Percentiles rank a stretch among this genome's conserved stretches.
These are phyloP conservation scores for Theocolax elegans DNA, from an alignment of 1,140 invertebrate genomes.

Conservation along the genomic window DNA sequence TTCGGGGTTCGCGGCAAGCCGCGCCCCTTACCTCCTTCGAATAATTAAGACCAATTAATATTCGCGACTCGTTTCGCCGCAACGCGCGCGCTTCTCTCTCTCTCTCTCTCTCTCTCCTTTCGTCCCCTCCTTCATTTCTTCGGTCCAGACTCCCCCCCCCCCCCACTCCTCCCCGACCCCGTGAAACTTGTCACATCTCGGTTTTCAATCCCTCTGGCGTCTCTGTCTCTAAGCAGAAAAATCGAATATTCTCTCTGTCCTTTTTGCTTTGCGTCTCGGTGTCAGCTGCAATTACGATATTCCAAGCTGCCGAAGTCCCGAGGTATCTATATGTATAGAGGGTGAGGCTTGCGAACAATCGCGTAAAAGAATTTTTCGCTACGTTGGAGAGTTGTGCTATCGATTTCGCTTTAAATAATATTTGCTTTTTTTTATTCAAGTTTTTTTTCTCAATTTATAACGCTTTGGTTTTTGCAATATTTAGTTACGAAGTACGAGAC, in stretches of 20 bases:
- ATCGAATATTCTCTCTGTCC: slow-evolving; percentile 24
- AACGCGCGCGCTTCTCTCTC: background rate
- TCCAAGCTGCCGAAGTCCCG: background rate
- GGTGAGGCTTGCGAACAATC: too few relatives aligned
- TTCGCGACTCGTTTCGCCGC: slow-evolving; percentile 30
- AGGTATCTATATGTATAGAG: too few relatives aligned
- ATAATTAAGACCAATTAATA: slow-evolving; percentile 41
- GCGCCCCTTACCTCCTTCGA: slow-evolving; percentile 29
- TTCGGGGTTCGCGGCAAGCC: slow-evolving; percentile 11
- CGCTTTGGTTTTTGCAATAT: too few relatives aligned
- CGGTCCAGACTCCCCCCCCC: background rate
- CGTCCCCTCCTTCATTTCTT: background rate
- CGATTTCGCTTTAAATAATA: too few relatives aligned
- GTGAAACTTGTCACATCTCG: slow-evolving; percentile 24
- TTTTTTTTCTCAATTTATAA: background rate
- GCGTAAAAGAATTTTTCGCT: too few relatives aligned
- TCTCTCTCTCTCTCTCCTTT: too few relatives aligned
- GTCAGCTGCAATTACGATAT: slow-evolving; percentile 39
- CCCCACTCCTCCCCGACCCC: slow-evolving; percentile 15
- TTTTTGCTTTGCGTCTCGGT: slow-evolving; percentile 12
- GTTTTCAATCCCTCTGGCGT: background rate
- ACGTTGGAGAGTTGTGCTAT: too few relatives aligned
- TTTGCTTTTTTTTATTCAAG: background rate
- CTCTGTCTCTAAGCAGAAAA: background rate
- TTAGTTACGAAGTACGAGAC: too few relatives aligned